Percentiles rank a stretch among this genome's conserved stretches.
These are phyloP conservation scores for Actias luna DNA, from an alignment of 2,888 invertebrate genomes.

Conservation along the genomic window DNA sequence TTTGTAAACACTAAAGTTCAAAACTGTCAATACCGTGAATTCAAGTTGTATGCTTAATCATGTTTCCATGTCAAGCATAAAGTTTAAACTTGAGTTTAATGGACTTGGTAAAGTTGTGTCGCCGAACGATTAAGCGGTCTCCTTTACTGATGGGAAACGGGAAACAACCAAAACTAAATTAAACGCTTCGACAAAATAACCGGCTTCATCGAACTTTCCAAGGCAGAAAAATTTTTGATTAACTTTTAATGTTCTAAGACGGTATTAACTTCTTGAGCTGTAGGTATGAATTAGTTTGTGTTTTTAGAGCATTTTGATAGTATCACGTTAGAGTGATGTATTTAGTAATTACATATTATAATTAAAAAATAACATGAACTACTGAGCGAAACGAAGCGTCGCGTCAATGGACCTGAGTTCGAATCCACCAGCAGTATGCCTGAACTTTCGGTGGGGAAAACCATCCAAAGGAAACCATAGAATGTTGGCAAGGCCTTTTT, in stretches of 20 bases:
- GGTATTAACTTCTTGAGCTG: neutral
- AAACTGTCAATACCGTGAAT: constrained; percentile 26
- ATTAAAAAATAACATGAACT: too few species aligned
- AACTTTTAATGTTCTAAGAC: neutral
- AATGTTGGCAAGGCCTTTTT: too few species aligned
- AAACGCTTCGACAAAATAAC: constrained; percentile 35
- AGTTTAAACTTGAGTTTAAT: constrained; percentile 50
- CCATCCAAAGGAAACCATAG: too few species aligned
- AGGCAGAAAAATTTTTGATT: neutral
- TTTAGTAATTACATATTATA: too few species aligned
- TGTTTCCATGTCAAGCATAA: constrained; percentile 44
- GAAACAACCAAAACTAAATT: constrained; percentile 41
- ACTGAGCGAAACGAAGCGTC: too few species aligned
- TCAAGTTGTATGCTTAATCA: constrained; percentile 35
- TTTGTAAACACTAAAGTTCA: constrained; percentile 15
- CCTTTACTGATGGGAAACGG: constrained; percentile 31
- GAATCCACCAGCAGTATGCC: too few species aligned
- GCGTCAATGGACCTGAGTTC: too few species aligned
- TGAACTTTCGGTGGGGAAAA: too few species aligned
- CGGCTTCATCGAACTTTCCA: constrained; percentile 14
- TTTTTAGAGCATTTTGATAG: too few species aligned
- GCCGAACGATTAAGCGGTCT: constrained; percentile 45
- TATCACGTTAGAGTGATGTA: too few species aligned
- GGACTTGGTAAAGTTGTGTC: constrained; percentile 45
- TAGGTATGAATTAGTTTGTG: neutral